Evolutionary conservation across 2,113 vertebrate genomes (phyloP).

Genomic region (Taxidea taxus): DNA sequence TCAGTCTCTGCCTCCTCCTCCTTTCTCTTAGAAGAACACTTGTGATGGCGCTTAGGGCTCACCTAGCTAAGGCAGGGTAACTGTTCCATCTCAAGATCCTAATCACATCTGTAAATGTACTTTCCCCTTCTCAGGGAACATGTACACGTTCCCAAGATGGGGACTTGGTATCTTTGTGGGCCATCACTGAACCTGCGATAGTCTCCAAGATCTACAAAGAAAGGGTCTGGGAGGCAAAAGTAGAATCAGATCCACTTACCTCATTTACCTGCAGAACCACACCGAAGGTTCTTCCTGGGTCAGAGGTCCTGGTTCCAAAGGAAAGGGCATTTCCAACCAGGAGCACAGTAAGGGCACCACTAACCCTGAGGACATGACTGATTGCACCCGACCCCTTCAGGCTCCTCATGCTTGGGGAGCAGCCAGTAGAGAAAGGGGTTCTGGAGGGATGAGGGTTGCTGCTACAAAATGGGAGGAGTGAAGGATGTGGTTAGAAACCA

Average conservation of each 20-base stretch:
- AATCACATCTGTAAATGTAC: background rate
- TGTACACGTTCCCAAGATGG: background rate
- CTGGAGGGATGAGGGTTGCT: background rate
- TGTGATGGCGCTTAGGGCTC: background rate
- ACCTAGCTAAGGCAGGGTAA: background rate
- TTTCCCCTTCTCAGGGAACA: background rate
- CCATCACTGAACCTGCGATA: background rate
- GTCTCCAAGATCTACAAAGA: background rate
- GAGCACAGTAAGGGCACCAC: background rate
- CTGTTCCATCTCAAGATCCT: background rate
- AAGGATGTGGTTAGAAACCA: background rate
- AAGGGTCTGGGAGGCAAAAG: background rate
- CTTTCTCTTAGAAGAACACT: background rate
- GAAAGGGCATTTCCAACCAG: background rate
- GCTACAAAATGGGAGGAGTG: background rate
- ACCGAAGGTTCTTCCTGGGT: background rate
- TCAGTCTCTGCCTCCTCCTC: background rate
- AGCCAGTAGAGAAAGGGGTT: background rate
- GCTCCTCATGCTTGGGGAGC: background rate
- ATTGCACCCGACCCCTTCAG: background rate
- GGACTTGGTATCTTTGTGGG: background rate
- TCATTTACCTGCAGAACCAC: background rate
- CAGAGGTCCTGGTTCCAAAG: background rate
- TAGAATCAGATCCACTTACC: background rate
- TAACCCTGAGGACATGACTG: background rate